Evolutionary conservation across 23 tunicate genomes (phyloP), one percentile per base, ranked within the genome.

Genomic region (Aplidium turbinatum): DNA sequence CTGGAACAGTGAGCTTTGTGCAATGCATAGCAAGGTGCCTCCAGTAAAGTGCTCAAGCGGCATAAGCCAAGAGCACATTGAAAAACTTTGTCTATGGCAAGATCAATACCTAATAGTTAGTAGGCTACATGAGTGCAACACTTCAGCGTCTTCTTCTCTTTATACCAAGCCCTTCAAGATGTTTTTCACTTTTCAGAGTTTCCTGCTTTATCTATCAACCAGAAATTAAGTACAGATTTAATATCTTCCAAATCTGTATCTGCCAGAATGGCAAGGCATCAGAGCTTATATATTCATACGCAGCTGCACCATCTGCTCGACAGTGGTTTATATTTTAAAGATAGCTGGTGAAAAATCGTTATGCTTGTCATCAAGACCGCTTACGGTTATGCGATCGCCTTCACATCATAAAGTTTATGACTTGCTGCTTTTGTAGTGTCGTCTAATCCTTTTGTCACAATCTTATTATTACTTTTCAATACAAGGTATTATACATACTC

Each of bases 371-470:
- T 42, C 13, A 42, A 9, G 13, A 42, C 13, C 48, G 13, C 13
- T 9, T 42, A 42, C 48, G 48, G 48, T 42, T 42, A 42, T 42
- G 48, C 13, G 48, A 42, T 42, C 13, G 48, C 48, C 48, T 42
- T 13, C 13, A 42, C 48, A 42, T 42, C 48, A 42, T 42, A 42
- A 9, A 42, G 13, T 42, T 42, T 42, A 42, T 42, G 13, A 42
- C 48, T 13, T 42, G 48, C 48, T 42, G 48, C 48, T 42, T 42
- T 42, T 42, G 48, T 42, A 13, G 48, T 42, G 48, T 42, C 48
- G 48, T 42, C 48, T 42, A 42, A 42, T 42, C 48, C 48, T 42
- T 42, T 42, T 42, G 48, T 42, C 9, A 13, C 48, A 42, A 42
- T 13, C 13, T 42, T 13, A 42, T 42, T 42, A 9, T 42, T 42